Base-by-base conservation (phyloP, 2,888 invertebrate species). In the Ypsolopha sequella region DNA sequence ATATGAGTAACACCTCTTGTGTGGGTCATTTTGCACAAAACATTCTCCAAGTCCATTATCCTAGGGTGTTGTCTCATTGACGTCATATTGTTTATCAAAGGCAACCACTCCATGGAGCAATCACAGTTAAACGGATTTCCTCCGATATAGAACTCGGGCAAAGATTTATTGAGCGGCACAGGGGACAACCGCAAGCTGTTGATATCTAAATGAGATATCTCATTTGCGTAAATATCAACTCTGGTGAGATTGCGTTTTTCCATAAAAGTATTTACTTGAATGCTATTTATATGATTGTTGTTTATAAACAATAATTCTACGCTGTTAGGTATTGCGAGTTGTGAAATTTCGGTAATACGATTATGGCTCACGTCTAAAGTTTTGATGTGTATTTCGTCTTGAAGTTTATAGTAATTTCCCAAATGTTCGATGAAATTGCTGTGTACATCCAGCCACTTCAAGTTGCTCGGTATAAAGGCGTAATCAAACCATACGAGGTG, bases 71-170 rank as follows among this genome's bases (percentile, higher is more conserved):
- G 95, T 53, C 95, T 89, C 60, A 92, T 90, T 8, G 90, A 89
- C 57, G 93, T 93, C 89, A 94, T 91, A 79, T 94, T 94, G 85
- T 96, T 96, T 80, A 96, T 93, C 64, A 93, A 89, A 68, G 95
- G 95, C 68, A 97, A 79, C 97, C 97, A 98, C 76, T 96, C 96
- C 95, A 97, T 95, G 50, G 94, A 93, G 79, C 98, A 97, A 80
- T 96, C 96, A 80, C 97, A 98, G 70, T 94, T 92, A 82, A 97
- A 95, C 55, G 97, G 97, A 87, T 98, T 98, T 60, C 95, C 95
- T 60, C 95, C 96, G 64, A 97, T 89, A 76, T 95, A 96, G 81
- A 97, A 95, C 80, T 96, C 95, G 6, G 96, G 95, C 60, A 95
- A 86, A 11, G 92, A 89, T 68, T 92, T 92, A 66, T 92, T 92